Percentiles rank a stretch among this genome's conserved stretches.
Conservation (phyloP, 2,888 invertebrate genomes). For the Tricholauxania praeusta region DNA sequence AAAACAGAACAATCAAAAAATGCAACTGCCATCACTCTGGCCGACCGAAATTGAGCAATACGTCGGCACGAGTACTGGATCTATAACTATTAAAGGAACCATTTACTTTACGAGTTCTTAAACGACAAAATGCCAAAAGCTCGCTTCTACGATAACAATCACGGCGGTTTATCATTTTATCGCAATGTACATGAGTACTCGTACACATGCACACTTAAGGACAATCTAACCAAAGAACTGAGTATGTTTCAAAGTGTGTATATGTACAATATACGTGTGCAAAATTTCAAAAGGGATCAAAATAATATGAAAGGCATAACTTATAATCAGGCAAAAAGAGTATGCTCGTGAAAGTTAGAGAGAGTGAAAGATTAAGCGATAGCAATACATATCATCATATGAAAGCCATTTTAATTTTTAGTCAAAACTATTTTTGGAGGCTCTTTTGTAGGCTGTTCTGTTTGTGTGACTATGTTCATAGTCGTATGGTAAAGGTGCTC, state of each 20-base stretch:
- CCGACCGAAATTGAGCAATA: conserved; percentile 22
- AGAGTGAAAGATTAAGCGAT: not conserved
- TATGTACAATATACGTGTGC: conserved; percentile 16
- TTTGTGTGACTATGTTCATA: too few species aligned
- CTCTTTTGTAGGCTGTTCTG: too few species aligned
- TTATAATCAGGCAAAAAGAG: too few species aligned
- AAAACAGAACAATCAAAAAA: conserved; percentile 20
- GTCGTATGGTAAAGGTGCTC: too few species aligned
- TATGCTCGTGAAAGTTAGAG: not conserved
- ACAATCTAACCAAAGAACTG: not conserved
- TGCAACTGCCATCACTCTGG: conserved; percentile 10
- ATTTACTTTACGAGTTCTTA: conserved; percentile 63
- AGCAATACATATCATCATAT: too few species aligned
- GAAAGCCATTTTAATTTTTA: too few species aligned
- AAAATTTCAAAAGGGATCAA: conserved; percentile 6
- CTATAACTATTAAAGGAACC: conserved; percentile 45
- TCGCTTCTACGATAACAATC: conserved; percentile 55
- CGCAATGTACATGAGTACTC: conserved; percentile 40
- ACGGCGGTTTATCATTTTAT: conserved; percentile 49
- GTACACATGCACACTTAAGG: conserved; percentile 25
- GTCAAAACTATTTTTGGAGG: too few species aligned
- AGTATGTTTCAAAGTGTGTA: not conserved
- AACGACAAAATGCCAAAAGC: conserved; percentile 51
- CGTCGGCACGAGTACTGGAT: conserved; percentile 24
- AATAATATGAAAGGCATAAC: not conserved